A percentile compares a stretch with the other conserved stretches of the same genome.
These are phyloP conservation scores for Puma concolor DNA, from an alignment of 2,113 vertebrate species.

Conservation along the genomic window DNA sequence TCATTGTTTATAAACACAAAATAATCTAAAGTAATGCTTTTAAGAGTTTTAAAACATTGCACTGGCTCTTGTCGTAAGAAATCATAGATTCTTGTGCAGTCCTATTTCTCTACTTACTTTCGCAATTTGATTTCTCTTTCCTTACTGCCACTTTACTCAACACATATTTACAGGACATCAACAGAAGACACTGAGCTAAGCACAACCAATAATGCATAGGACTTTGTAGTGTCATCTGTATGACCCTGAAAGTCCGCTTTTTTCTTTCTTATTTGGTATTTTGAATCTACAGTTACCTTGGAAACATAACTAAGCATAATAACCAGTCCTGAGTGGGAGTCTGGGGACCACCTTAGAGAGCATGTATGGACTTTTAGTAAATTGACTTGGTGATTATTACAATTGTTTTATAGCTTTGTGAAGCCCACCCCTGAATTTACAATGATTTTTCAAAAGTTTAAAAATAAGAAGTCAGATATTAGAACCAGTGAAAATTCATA, in stretches of 20 bases:
- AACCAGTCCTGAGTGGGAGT: background rate
- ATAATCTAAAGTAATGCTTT: background rate
- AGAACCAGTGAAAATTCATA: background rate
- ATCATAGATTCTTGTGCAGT: background rate
- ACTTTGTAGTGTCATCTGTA: background rate
- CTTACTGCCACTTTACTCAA: background rate
- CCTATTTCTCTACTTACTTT: background rate
- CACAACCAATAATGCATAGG: background rate
- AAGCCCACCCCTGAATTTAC: background rate
- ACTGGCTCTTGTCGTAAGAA: background rate
- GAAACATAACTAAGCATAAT: background rate
- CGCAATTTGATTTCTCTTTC: conserved; percentile 25
- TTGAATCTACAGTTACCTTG: background rate
- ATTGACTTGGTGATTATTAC: background rate
- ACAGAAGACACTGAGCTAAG: background rate
- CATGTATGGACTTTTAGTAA: background rate
- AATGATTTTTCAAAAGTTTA: conserved; percentile 37
- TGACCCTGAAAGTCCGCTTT: background rate
- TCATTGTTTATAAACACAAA: background rate
- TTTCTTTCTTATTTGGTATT: background rate
- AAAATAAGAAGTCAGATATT: background rate
- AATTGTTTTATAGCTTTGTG: background rate
- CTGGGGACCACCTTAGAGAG: background rate
- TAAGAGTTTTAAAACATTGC: background rate
- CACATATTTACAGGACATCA: background rate